A percentile compares a stretch with the other conserved stretches of the same genome.
These are phyloP conservation scores for Strigamia maritima DNA, from an alignment of 2,888 invertebrate species.

Conservation along the genomic window DNA sequence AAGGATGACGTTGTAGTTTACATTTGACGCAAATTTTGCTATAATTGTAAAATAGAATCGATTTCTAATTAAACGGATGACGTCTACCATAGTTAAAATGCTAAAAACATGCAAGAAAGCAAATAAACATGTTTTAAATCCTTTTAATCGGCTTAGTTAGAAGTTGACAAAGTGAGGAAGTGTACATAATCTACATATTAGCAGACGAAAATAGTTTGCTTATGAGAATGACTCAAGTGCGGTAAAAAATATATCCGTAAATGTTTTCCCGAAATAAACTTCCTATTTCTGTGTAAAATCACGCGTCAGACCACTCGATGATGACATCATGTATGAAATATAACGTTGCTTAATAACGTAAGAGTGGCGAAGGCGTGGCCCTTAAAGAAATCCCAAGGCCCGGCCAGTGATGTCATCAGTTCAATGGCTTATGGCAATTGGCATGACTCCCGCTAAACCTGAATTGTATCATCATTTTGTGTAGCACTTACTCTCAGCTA, in stretches of 20 bases:
- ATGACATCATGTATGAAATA: not conserved
- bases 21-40: too few species aligned
- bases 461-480: not conserved
- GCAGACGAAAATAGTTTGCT: not conserved
- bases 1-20: too few species aligned
- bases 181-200: not conserved
- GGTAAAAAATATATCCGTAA: not conserved
- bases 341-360: not conserved
- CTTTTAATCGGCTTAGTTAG: too few species aligned
- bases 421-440: not conserved
- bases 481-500: too few species aligned
- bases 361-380: not conserved
- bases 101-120: too few species aligned
- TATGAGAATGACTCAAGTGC: not conserved
- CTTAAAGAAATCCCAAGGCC: not conserved
- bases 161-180: not conserved
- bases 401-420: not conserved
- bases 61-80: too few species aligned
- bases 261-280: not conserved
- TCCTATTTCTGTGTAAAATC: conserved; percentile 4
- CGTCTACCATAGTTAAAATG: too few species aligned
- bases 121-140: too few species aligned
- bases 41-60: too few species aligned
- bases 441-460: not conserved
- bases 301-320: not conserved